phyloP scores from a whole-genome alignment of 2,888 invertebrate species.

The Escarpia spicata region DNA sequence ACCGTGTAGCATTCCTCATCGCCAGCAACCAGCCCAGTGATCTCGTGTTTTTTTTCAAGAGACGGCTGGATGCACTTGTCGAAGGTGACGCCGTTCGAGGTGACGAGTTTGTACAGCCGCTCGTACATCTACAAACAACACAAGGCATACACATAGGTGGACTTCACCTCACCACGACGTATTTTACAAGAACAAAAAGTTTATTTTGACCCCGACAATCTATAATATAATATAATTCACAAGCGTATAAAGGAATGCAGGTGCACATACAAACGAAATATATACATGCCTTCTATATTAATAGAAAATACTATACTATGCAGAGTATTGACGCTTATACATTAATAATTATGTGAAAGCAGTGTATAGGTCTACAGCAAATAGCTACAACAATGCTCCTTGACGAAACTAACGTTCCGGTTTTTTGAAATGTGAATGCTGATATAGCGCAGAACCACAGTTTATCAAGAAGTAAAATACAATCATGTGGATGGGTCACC shows the following conservation, averaged over 20 bases:
- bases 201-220: too few species aligned
- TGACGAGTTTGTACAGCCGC: conserved; percentile 38
- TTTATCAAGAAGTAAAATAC: too few species aligned
- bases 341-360: too few species aligned
- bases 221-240: too few species aligned
- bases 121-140: conserved; percentile 38
- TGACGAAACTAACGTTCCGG: neutral
- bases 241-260: too few species aligned
- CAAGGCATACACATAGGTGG: neutral
- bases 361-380: too few species aligned
- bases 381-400: too few species aligned
- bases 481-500: neutral
- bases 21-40: conserved; percentile 41
- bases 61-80: conserved; percentile 45
- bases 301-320: too few species aligned
- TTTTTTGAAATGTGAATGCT: neutral
- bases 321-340: too few species aligned
- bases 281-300: too few species aligned
- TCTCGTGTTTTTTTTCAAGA: conserved; percentile 40
- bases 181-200: too few species aligned
- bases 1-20: conserved; percentile 39
- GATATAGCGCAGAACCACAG: neutral
- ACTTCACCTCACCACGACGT: neutral
- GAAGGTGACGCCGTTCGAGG: conserved; percentile 41
- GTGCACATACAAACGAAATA: too few species aligned